Evolutionary conservation across 1,140 invertebrate genomes (phyloP), one percentile per base, ranked within the genome.

Genomic region (Mya arenaria): DNA sequence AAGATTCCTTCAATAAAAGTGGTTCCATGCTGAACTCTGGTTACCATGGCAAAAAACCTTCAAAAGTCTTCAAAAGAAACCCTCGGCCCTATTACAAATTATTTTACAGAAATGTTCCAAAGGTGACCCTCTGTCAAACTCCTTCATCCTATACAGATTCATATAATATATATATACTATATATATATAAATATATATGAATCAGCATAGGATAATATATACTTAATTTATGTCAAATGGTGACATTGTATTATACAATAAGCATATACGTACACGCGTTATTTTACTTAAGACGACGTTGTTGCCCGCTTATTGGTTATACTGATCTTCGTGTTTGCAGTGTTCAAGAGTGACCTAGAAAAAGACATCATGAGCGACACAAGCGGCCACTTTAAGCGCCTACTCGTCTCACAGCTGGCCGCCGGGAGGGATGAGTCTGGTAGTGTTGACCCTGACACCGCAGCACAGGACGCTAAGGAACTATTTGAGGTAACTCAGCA

Each of bases 351-450:
- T 90, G 93, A 95, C 62, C 93, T 99, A 77, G 98, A 99, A 91
- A 95, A 95, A 6, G 97, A 98, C 88, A 94, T 99, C 68, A 96
- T 96, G 89, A 96, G 96, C 32, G 98, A 99, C 89, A 98, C 98
- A 25, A 98, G 97, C 6, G 98, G 97, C 0, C 95, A 97, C 90
- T 99, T 99, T 93, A 96, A 97, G 92, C 95, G 97, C 78, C 93
- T 99, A 6, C 94, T 98, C 62, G 96, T 99, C n/a, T 62, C 87
- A 34, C 86, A 93, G 19, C 86, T 87, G 28, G 91, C 82, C 17
- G 84, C 78, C 4, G 71, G 83, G 37, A 62, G 87, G 15, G 81
- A 84, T 36, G 81, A 84, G 30, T 56, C 66, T 13, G 17, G 19
- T 44, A 17, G 23, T 25, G 74, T 91, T 4, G 86, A 89, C 56